Base-by-base conservation (phyloP, 2,113 vertebrate genomes). In the Ovis canadensis region DNA sequence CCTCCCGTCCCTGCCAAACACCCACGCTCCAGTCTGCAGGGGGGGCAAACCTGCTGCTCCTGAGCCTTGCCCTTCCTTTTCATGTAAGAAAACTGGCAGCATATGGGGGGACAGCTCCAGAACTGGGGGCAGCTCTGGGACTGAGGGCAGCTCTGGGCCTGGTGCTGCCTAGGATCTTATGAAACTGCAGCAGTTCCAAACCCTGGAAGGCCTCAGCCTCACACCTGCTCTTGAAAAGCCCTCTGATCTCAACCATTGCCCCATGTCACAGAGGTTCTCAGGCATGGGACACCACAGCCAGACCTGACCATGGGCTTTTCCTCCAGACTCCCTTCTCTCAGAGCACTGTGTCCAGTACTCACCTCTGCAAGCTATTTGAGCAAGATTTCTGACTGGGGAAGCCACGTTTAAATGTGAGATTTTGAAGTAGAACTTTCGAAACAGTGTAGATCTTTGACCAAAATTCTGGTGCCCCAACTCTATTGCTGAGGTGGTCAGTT, bases 21-120 rank as follows among this genome's bases (percentile, higher is more conserved):
- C 93, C 88, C 97, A 97, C 33, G 99, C 98, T 59, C 98, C 99
- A 0, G 95, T 98, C 13, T 98, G 97, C 91, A 98, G 97, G 2
- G 98, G 99, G 92, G 99, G 98, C 96, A 98, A 98, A 0, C 98
- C 99, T 48, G 98, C 98, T 91, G 94, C 64, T 33, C 94, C 98
- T 1, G 99, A 99, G 55, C 98, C 98, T 96, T 92, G 98, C 3
- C 12, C 88, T n/a, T 99, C 99, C 54, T 98, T 98, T 52, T 94
- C 99, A 2, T 19, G 99, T 99, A 99, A 97, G 99, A 43, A 64
- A 14, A 3, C 50, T 9, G 36, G 59, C 19, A 13, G 54, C 11
- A 1, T 3, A 2, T 6, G 0, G 17, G 50, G 88, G 43, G 3
- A 27, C 45, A 81, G 45, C 17, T 23, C 11, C 12, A 33, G 45